Percentiles rank a stretch among this genome's conserved stretches.
Conservation (phyloP, 1,140 invertebrate genomes). For the Neelides sp. region DNA sequence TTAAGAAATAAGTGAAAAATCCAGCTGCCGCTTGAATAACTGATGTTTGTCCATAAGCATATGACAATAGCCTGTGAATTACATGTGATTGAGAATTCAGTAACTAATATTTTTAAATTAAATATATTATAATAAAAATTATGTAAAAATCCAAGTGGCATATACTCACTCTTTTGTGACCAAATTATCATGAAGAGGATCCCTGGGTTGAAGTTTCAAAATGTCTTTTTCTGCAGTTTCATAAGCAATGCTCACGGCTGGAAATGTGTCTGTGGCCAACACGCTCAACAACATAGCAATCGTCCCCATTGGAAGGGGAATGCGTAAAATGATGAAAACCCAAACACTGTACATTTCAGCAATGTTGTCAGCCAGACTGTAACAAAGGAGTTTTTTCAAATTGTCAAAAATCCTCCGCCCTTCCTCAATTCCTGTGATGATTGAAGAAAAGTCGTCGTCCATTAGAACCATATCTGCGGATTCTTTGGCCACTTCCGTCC, state of each 20-base stretch:
- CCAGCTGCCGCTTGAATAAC: constrained; percentile 43
- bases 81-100: constrained; percentile 47
- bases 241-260: constrained; percentile 43
- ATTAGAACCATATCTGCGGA: constrained; percentile 53
- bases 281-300: constrained; percentile 30
- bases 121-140: background rate
- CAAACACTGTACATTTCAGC: constrained; percentile 32
- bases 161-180: constrained; percentile 48
- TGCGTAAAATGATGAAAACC: constrained; percentile 32
- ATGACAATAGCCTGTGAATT: constrained; percentile 28
- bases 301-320: constrained; percentile 21
- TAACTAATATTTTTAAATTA: constrained; percentile 41
- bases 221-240: constrained; percentile 55
- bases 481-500: constrained; percentile 48
- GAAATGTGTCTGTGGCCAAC: constrained; percentile 22
- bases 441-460: constrained; percentile 52
- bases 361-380: constrained; percentile 46
- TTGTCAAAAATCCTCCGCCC: constrained; percentile 52
- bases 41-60: constrained; percentile 43
- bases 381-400: constrained; percentile 48
- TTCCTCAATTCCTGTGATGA: constrained; percentile 45
- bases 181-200: constrained; percentile 52
- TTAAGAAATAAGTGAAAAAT: constrained; percentile 46
- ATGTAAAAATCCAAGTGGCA: background rate
- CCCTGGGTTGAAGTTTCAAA: constrained; percentile 54